Evolutionary conservation across 2,113 vertebrate genomes (phyloP), one percentile per base, ranked within the genome.

Genomic region (Hymenochirus boettgeri): DNA sequence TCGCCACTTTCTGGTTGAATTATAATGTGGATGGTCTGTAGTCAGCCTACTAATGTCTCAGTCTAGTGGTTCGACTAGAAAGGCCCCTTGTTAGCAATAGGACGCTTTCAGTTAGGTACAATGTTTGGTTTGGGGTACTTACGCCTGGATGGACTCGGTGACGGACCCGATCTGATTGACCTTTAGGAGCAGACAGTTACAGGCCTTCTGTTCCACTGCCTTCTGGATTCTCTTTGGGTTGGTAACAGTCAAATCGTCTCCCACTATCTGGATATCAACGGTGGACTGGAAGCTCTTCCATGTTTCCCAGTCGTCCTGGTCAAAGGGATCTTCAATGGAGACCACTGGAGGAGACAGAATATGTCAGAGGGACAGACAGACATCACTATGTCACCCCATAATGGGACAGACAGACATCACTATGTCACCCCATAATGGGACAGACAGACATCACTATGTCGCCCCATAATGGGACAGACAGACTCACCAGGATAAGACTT

Each of bases 111-210:
- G n/a, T n/a, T n/a, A n/a, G n/a, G n/a, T n/a, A n/a, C n/a, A n/a
- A n/a, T n/a, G n/a, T n/a, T n/a, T n/a, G n/a, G n/a, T 11, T 35
- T 11, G 9, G 33, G 33, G 33, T 35, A 86, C 92, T 90, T 82
- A 95, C 91, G 92, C 92, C n/a, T 90, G 80, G 75, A 94, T 92
- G 72, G 92, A 92, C 76, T 94, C 91, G 0, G 86, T 93, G 70
- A 95, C 92, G 0, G 91, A 92, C 70, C 92, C 93, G 2, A 95
- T 93, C 87, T 94, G 93, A n/a, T n/a, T n/a, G 33, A 95, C 93
- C 61, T 95, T 95, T 2, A 95, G 83, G 60, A 95, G 78, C 51
- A 95, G 85, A 63, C 92, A 95, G 83, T 94, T 95, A 62, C 93
- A 95, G 66, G 93, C 90, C 65, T 90, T n/a, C n/a, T n/a, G n/a